Evolutionary conservation across 2,113 vertebrate species (phyloP).

Genomic region (Syngnathus floridae): DNA sequence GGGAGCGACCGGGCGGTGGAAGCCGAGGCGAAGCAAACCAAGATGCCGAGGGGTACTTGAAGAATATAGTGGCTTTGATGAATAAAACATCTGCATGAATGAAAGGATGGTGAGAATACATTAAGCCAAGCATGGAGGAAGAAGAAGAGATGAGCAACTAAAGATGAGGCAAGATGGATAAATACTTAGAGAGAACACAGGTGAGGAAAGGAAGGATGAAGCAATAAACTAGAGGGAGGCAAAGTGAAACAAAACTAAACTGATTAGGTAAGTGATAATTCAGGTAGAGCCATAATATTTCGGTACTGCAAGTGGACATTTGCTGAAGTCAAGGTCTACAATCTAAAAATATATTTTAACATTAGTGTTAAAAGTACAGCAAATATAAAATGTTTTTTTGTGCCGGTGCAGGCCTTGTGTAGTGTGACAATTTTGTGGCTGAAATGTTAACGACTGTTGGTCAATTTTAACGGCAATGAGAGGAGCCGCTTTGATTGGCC

Average conservation of each 20-base stretch:
- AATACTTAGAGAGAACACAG: not conserved
- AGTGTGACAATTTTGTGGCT: too few relatives aligned
- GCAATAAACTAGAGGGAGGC: slow-evolving; percentile 10
- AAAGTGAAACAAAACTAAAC: not conserved
- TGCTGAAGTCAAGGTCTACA: not conserved
- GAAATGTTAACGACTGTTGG: too few relatives aligned
- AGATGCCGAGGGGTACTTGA: slow-evolving; percentile 58
- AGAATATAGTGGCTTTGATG: slow-evolving; percentile 69
- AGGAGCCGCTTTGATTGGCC: too few relatives aligned
- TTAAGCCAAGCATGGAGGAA: slow-evolving; percentile 44
- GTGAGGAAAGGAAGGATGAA: slow-evolving; percentile 13
- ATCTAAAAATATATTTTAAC: not conserved
- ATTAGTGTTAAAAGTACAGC: not conserved
- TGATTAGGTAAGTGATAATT: not conserved
- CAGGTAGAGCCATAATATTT: not conserved
- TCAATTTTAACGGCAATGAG: too few relatives aligned
- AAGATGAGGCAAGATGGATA: slow-evolving; percentile 11
- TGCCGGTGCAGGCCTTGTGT: too few relatives aligned
- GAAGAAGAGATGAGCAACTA: slow-evolving; percentile 13
- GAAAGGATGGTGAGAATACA: slow-evolving; percentile 67
- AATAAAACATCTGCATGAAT: slow-evolving; percentile 74
- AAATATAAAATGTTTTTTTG: not conserved
- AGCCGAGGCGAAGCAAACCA: slow-evolving; percentile 47
- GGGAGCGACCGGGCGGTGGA: slow-evolving; percentile 21
- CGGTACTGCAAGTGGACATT: not conserved